Conservation (phyloP, 1,140 invertebrate species). For the Drosophila eugracilis region DNA sequence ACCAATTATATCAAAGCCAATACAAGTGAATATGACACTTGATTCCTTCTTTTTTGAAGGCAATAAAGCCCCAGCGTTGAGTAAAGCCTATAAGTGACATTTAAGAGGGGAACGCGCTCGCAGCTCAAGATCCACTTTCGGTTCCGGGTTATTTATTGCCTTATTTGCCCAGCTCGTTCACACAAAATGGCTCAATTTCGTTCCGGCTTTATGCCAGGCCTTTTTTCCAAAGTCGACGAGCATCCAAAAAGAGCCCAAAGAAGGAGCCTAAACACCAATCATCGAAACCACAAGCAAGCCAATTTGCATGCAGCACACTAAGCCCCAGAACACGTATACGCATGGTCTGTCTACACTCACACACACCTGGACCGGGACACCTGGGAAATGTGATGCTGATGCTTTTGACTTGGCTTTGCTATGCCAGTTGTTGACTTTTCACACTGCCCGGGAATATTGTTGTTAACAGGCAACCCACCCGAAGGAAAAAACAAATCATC, state of each 20-base stretch:
- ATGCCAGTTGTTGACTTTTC: slow-evolving; percentile 73
- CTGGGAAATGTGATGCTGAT: slow-evolving; percentile 39
- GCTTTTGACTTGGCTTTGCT: slow-evolving; percentile 54
- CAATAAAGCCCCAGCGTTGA: slow-evolving; percentile 18
- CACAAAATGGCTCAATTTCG: slow-evolving; percentile 64
- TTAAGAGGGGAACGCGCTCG: not conserved
- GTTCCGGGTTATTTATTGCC: slow-evolving; percentile 59
- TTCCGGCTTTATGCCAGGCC: slow-evolving; percentile 30
- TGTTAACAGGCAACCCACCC: slow-evolving; percentile 41
- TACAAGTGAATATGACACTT: slow-evolving; percentile 29
- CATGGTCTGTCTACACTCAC: slow-evolving; percentile 7
- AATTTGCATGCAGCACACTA: slow-evolving; percentile 71
- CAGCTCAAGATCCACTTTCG: slow-evolving; percentile 46
- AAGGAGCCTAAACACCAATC: slow-evolving; percentile 47
- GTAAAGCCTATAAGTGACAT: slow-evolving; percentile 32
- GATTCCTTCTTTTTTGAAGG: slow-evolving; percentile 31
- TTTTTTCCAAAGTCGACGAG: not conserved
- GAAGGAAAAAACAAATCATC: slow-evolving; percentile 77
- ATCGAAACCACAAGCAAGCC: slow-evolving; percentile 64
- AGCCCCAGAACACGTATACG: slow-evolving; percentile 41
- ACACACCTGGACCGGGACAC: slow-evolving; percentile 49
- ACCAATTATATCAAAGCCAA: slow-evolving; percentile 15
- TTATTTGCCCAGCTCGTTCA: slow-evolving; percentile 41
- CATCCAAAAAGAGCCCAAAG: not conserved
- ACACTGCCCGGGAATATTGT: slow-evolving; percentile 51